Conservation (phyloP, 2,797 vertebrate species). For the Thamnophis elegans region DNA sequence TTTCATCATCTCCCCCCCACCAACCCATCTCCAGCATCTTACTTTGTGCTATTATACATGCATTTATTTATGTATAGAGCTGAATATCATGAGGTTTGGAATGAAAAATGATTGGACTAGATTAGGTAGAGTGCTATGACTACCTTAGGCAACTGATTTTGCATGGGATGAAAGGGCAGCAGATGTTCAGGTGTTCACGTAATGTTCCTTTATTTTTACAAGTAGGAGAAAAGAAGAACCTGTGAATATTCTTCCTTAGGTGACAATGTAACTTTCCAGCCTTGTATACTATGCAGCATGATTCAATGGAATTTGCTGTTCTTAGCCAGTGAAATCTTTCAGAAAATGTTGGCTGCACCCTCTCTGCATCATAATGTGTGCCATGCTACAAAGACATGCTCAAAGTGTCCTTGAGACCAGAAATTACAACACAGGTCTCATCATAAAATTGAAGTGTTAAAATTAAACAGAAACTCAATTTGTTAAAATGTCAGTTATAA, state of each 20-base stretch:
- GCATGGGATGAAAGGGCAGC: background rate
- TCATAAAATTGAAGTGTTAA: background rate
- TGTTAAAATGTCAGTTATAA: constrained; percentile 33
- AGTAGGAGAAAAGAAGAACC: background rate
- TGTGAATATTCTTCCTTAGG: background rate
- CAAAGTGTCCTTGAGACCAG: constrained; percentile 15
- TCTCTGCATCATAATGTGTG: background rate
- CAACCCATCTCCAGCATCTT: background rate
- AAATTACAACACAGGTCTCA: constrained; percentile 61
- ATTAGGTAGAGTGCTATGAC: background rate
- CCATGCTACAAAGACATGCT: background rate
- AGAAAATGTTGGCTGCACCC: background rate
- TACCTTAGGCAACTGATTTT: background rate
- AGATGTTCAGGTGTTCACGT: background rate
- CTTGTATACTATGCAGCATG: background rate
- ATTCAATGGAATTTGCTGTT: background rate
- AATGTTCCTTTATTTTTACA: background rate
- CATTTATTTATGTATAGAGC: background rate
- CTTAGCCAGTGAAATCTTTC: background rate
- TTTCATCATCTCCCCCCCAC: background rate
- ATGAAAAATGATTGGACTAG: background rate
- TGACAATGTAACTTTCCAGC: background rate
- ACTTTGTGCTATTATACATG: background rate
- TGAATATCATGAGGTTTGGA: background rate
- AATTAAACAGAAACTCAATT: constrained; percentile 2